These are phyloP conservation scores for Holothuria leucospilota DNA, from an alignment of 53 echinoderm and acorn worm species.

Conservation along the genomic window DNA sequence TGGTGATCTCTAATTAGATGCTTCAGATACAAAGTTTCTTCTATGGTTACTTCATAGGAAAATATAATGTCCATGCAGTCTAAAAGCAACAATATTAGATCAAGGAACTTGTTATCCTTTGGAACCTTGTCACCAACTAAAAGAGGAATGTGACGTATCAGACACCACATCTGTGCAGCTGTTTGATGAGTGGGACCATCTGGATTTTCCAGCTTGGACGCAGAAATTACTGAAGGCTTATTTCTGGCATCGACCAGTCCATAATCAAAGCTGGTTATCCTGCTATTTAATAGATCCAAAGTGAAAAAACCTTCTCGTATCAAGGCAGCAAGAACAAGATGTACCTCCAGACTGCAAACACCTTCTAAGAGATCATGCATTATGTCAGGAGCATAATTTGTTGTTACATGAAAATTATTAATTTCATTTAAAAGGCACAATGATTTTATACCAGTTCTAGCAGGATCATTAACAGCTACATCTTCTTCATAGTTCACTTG, in stretches of 20 bases:
- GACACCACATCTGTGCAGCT: conserved; percentile 72
- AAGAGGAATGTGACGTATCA: conserved; percentile 52
- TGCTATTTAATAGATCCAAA: conserved; percentile 46
- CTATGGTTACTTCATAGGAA: conserved; percentile 41
- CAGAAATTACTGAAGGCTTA: conserved; percentile 46
- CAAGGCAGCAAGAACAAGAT: conserved; percentile 48
- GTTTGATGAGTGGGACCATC: conserved; percentile 57
- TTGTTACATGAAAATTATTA: conserved; percentile 44
- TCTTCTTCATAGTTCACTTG: conserved; percentile 35
- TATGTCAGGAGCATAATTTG: conserved; percentile 65
- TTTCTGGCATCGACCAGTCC: conserved; percentile 48
- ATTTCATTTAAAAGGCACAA: conserved; percentile 49
- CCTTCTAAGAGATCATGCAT: conserved; percentile 76
- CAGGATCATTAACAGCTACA: background rate
- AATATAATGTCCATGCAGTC: conserved; percentile 67
- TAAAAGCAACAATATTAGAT: conserved; percentile 43
- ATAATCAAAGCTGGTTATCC: conserved; percentile 71
- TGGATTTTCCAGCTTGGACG: conserved; percentile 14
- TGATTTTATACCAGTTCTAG: conserved; percentile 52
- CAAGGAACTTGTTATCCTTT: conserved; percentile 56
- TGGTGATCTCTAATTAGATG: conserved; percentile 68
- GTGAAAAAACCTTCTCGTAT: conserved; percentile 51
- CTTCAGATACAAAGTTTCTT: conserved; percentile 65
- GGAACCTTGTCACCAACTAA: conserved; percentile 68
- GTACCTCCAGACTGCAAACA: conserved; percentile 58